Percentiles rank a stretch among this genome's conserved stretches.
Conservation (phyloP, 2,888 invertebrate genomes). For the Trichopoda pennipes region DNA sequence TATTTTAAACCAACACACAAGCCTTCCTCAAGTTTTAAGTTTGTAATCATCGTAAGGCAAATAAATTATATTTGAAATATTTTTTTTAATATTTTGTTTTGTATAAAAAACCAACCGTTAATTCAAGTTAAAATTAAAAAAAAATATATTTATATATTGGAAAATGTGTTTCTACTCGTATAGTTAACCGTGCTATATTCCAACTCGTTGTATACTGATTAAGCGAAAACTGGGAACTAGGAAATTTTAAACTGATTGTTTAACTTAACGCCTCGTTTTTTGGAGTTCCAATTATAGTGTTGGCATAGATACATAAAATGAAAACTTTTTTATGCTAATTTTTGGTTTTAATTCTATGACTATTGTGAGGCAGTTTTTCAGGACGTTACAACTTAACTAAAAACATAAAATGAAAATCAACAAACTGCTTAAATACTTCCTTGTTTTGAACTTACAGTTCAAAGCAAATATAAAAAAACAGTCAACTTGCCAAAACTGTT, state of each 20-base stretch:
- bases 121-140: neutral
- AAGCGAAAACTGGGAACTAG: constrained; percentile 75
- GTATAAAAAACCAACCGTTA: neutral
- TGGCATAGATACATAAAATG: constrained; percentile 69
- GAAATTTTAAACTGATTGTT: constrained; percentile 70
- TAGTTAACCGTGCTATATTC: constrained; percentile 44
- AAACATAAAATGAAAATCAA: constrained; percentile 11
- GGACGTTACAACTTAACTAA: constrained; percentile 8
- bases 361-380: constrained; percentile 11
- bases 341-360: constrained; percentile 39
- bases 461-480: constrained; percentile 6
- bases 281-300: constrained; percentile 61
- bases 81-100: neutral
- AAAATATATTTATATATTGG: neutral
- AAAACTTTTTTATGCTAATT: constrained; percentile 46
- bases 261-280: constrained; percentile 68
- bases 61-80: neutral
- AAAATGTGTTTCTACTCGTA: constrained; percentile 8
- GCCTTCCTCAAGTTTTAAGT: no score
- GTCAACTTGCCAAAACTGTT: constrained; percentile 1
- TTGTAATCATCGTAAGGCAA: no score
- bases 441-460: constrained; percentile 24
- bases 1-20: neutral
- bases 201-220: constrained; percentile 73
- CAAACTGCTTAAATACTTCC: constrained; percentile 44